Conservation (phyloP, 2,797 vertebrate genomes). For the Alcedo atthis region DNA sequence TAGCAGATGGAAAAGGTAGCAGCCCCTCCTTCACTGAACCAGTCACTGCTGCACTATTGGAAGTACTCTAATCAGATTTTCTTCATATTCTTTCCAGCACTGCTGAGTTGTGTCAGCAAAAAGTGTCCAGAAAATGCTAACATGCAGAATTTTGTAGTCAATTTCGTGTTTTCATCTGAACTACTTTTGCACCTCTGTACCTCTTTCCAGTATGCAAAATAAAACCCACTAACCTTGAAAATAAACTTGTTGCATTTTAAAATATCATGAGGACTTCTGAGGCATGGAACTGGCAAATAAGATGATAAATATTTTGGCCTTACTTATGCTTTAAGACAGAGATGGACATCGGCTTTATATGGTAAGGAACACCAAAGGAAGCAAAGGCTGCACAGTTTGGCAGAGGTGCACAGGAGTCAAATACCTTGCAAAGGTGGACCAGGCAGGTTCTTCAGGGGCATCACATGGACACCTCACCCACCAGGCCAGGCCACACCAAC, state of each 20-base stretch:
- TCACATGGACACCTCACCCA: not conserved
- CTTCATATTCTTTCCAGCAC: slow-evolving; percentile 41
- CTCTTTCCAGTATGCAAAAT: not conserved
- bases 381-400: not conserved
- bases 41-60: not conserved
- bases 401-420: not conserved
- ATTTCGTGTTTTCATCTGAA: slow-evolving; percentile 64
- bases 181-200: slow-evolving; percentile 40
- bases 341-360: not conserved
- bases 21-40: slow-evolving; percentile 10
- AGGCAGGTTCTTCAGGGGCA: not conserved
- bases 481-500: not conserved
- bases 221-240: not conserved
- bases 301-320: not conserved
- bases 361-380: not conserved
- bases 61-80: slow-evolving; percentile 71
- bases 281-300: not conserved
- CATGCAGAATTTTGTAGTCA: slow-evolving; percentile 24
- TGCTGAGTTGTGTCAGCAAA: slow-evolving; percentile 64
- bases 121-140: slow-evolving; percentile 65
- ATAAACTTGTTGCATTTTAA: not conserved
- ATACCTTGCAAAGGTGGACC: not conserved
- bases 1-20: not conserved
- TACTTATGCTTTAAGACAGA: accelerated
- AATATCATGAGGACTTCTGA: not conserved